A percentile compares a stretch with the other conserved stretches of the same genome.
Evolutionary conservation across 2,113 vertebrate genomes (phyloP).

Genomic region (Dasypus novemcinctus): DNA sequence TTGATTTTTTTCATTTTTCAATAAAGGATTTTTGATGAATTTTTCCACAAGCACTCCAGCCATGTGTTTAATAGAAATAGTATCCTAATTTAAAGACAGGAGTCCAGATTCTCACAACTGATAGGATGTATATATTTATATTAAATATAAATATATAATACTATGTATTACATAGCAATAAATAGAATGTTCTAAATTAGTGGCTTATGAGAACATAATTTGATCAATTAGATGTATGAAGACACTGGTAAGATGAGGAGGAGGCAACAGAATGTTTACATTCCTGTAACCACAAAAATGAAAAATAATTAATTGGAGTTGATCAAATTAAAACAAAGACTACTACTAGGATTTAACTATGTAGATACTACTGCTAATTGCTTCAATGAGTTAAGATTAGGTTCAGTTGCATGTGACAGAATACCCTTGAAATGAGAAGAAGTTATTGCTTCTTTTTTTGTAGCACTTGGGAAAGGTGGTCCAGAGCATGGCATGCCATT

Average conservation of each 20-base stretch:
- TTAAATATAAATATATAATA: neutral
- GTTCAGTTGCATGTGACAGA: neutral
- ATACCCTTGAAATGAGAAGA: neutral
- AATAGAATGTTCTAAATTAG: constrained; percentile 48
- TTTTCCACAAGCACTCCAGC: neutral
- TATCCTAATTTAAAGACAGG: neutral
- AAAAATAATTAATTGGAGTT: neutral
- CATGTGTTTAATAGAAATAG: neutral
- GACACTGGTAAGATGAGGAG: neutral
- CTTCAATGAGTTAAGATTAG: neutral
- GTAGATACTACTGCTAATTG: constrained; percentile 8
- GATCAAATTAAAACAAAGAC: neutral
- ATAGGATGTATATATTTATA: too few species aligned
- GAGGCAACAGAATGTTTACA: constrained; percentile 21
- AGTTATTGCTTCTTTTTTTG: neutral
- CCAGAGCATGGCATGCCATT: neutral
- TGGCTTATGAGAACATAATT: constrained; percentile 49
- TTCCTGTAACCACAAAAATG: constrained; percentile 6
- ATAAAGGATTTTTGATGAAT: neutral
- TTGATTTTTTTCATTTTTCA: neutral
- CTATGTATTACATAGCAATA: constrained; percentile 21
- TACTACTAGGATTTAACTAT: neutral
- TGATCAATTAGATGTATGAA: constrained; percentile 41
- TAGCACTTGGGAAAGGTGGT: neutral
- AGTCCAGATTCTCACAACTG: too few species aligned